Evolutionary conservation across 1,140 invertebrate genomes (phyloP).

Genomic region (Meloidogyne floridensis): DNA sequence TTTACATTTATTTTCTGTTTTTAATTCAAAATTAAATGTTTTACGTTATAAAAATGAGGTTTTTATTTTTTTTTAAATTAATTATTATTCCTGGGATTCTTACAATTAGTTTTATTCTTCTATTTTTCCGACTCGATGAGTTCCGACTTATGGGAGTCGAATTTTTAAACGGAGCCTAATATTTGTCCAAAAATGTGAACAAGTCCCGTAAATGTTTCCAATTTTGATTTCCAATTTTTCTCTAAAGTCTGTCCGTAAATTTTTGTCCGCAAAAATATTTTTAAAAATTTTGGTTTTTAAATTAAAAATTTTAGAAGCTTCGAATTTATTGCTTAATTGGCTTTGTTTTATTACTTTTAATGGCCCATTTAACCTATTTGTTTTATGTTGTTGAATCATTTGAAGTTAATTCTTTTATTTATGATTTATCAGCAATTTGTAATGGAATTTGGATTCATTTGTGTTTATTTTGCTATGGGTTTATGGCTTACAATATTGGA

Average conservation of each 20-base stretch:
- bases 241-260: too few relatives aligned
- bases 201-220: too few relatives aligned
- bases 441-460: constrained; percentile 52
- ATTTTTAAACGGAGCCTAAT: too few relatives aligned
- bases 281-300: neutral
- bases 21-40: constrained; percentile 19
- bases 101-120: too few relatives aligned
- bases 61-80: neutral
- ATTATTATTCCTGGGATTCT: neutral
- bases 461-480: constrained; percentile 40
- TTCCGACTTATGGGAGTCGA: too few relatives aligned
- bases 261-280: neutral
- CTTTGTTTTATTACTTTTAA: constrained; percentile 45
- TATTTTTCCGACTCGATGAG: too few relatives aligned
- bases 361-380: constrained; percentile 49
- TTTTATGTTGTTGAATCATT: constrained; percentile 44
- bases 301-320: constrained; percentile 31
- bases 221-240: too few relatives aligned
- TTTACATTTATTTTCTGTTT: constrained; percentile 51
- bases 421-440: constrained; percentile 46
- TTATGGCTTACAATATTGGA: constrained; percentile 25
- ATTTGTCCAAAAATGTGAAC: too few relatives aligned
- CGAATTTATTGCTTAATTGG: constrained; percentile 32
- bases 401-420: constrained; percentile 45
- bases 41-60: constrained; percentile 22